These are phyloP conservation scores for Rhagologus leucostigma DNA, from an alignment of 2,113 vertebrate species.

Conservation along the genomic window DNA sequence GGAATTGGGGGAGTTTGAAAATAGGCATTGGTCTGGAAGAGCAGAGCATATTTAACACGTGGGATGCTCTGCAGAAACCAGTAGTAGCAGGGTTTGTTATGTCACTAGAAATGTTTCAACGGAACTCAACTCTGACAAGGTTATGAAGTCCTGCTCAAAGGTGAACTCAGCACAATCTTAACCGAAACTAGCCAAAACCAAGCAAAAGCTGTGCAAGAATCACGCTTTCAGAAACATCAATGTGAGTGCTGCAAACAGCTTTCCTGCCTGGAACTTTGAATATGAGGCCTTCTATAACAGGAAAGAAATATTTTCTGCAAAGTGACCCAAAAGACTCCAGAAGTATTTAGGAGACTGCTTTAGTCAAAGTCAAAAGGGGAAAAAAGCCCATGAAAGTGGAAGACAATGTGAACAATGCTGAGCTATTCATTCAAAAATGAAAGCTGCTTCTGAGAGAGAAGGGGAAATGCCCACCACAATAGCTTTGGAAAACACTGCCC, in stretches of 20 bases:
- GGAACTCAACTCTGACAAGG: background rate
- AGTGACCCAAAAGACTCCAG: background rate
- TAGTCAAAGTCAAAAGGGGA: background rate
- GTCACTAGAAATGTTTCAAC: background rate
- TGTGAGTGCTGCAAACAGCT: background rate
- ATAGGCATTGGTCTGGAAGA: background rate
- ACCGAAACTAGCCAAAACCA: background rate
- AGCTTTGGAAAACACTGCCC: background rate
- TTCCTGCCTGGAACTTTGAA: background rate
- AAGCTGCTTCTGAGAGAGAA: background rate
- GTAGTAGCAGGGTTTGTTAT: background rate
- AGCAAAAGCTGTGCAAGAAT: background rate
- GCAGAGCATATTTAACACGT: background rate
- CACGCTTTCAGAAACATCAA: background rate
- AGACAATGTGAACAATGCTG: conserved; percentile 19
- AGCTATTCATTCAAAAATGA: conserved; percentile 31
- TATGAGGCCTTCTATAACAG: background rate
- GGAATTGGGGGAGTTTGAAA: background rate
- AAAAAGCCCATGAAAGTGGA: background rate
- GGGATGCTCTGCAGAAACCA: background rate
- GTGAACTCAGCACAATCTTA: background rate
- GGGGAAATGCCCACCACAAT: conserved; percentile 13
- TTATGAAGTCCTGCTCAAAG: background rate
- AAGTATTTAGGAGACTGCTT: background rate
- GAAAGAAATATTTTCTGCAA: background rate